phyloP scores from a whole-genome alignment of 2,888 invertebrate species.

The Antitype chi region DNA sequence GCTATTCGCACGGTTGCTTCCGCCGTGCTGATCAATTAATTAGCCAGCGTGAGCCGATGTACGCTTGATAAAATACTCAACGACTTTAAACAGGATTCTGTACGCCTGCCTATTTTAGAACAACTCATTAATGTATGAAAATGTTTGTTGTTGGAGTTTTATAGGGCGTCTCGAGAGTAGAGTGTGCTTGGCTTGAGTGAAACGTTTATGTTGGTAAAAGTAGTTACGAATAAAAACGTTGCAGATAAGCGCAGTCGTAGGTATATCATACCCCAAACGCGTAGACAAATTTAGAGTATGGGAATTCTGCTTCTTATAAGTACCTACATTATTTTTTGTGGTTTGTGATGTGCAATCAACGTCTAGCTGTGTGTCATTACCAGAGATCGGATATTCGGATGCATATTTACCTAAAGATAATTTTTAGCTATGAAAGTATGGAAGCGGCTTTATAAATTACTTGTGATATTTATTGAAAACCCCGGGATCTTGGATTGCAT shows the following conservation, averaged over 20 bases:
- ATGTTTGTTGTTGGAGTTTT: slow-evolving; percentile 36
- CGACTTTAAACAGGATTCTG: slow-evolving; percentile 42
- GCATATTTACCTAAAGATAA: no score
- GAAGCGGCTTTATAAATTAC: no score
- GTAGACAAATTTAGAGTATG: not conserved
- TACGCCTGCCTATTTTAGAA: slow-evolving; percentile 38
- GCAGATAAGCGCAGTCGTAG: no score
- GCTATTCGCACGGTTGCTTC: slow-evolving; percentile 44
- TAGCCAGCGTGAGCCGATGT: slow-evolving; percentile 46
- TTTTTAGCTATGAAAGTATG: no score
- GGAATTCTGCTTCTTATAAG: not conserved
- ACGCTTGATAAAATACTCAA: slow-evolving; percentile 65
- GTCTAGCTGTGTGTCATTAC: not conserved
- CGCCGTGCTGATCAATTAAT: slow-evolving; percentile 59
- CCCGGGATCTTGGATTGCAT: no score
- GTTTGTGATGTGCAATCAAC: not conserved
- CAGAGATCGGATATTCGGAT: no score
- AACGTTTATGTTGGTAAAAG: slow-evolving; percentile 1
- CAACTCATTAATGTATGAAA: slow-evolving; percentile 40
- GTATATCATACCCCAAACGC: not conserved
- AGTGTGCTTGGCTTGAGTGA: slow-evolving; percentile 18
- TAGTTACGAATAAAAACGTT: not conserved
- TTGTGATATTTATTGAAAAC: no score
- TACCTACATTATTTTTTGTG: no score
- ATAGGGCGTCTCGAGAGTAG: slow-evolving; percentile 28